Base-by-base conservation (phyloP, 2,797 vertebrate species). In the Darevskia nairensis region DNA sequence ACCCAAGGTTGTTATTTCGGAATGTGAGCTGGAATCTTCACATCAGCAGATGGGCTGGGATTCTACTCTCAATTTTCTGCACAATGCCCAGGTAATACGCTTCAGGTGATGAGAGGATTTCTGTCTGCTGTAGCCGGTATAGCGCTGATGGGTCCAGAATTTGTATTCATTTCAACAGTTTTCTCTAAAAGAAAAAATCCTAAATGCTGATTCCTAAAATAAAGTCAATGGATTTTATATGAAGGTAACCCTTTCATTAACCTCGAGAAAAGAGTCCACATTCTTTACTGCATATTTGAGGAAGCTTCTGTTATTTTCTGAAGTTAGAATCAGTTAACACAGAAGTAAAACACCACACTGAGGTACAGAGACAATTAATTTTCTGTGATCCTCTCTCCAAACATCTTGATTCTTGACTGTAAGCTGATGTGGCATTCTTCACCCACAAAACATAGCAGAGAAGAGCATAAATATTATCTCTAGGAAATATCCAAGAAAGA, bases 11-110 rank as follows among this genome's bases (percentile, higher is more conserved):
- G 64, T 32, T 82, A 72, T 82, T 78, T 32, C 35, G 64, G 21
- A 71, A 77, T 35, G 19, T 84, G 85, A 84, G 66, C 68, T 80
- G 10, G 66, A 86, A 86, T 74, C 44, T 79, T 77, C 64, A 82
- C 35, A 84, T 32, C 71, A 61, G 29, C 81, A 88, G 76, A 84
- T 71, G 82, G 87, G 64, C 61, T 69, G 4, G 74, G 46, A 79
- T 83, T 90, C 66, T n/a, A 25, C 7, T 86, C 66, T 55, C 39
- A 74, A 74, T 84, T 86, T 86, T 86, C 89, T 64, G 55, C 41
- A 61, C 84, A 35, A n/a, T 86, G 59, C 69, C 32, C 88, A 86
- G 32, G 32, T 82, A 83, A 86, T 59, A 66, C 3, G n/a, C 41
- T 72, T 74, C 68, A 66, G 66, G 75, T 83, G 81, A 84, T 77